phyloP scores from a whole-genome alignment of 2,888 invertebrate genomes.

The Magallana nippona region DNA sequence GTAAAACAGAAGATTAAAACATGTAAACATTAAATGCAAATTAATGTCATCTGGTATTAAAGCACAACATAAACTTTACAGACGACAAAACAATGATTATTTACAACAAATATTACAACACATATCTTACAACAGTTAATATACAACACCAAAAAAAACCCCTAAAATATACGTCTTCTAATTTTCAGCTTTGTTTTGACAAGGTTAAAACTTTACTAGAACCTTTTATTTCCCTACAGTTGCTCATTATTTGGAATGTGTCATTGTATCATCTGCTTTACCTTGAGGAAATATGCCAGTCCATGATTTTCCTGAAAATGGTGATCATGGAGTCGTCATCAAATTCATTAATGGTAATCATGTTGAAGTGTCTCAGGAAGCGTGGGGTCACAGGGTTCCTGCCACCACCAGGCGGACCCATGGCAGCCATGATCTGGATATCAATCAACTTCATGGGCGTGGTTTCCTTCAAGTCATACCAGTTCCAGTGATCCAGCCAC shows the following conservation, averaged over 20 bases:
- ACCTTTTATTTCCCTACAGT: too few species aligned
- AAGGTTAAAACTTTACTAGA: too few species aligned
- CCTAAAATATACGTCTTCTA: too few species aligned
- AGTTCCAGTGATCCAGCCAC: conserved; percentile 80
- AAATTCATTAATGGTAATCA: conserved; percentile 80
- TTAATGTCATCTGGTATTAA: too few species aligned
- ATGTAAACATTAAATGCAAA: not conserved
- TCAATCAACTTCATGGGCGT: conserved; percentile 79
- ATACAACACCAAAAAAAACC: too few species aligned
- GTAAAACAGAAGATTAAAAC: not conserved
- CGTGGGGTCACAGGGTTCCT: conserved; percentile 79
- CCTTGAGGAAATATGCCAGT: conserved; percentile 85
- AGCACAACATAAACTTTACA: too few species aligned
- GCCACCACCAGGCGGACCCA: conserved; percentile 80
- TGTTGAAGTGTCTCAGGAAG: conserved; percentile 80
- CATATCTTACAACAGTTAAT: too few species aligned
- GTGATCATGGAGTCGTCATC: conserved; percentile 79
- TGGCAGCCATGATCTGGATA: conserved; percentile 79
- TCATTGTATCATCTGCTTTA: conserved; percentile 60
- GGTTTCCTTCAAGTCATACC: conserved; percentile 80
- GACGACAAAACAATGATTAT: too few species aligned
- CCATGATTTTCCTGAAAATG: conserved; percentile 79
- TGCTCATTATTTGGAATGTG: not conserved
- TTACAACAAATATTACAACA: too few species aligned
- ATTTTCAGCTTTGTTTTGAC: too few species aligned